These are phyloP conservation scores for Scomber scombrus DNA, from an alignment of 2,113 vertebrate genomes.

Conservation along the genomic window DNA sequence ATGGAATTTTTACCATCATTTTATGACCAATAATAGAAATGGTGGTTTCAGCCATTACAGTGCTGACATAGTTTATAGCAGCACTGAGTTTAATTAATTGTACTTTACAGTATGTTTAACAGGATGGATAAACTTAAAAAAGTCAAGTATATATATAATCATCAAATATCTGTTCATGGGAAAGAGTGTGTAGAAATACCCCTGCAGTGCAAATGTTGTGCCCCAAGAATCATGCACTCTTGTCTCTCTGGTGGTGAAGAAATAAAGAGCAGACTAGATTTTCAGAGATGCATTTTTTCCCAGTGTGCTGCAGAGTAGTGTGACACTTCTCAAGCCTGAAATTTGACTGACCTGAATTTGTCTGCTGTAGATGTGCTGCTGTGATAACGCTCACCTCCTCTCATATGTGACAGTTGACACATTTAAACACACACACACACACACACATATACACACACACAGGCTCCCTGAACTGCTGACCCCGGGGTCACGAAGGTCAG, in stretches of 20 bases:
- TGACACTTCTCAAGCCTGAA: not conserved
- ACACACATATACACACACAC: not conserved
- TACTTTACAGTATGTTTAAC: too few species aligned
- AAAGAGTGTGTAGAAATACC: not conserved
- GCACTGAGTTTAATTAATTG: too few species aligned
- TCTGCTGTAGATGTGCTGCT: not conserved
- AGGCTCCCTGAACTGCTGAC: slow-evolving; percentile 42
- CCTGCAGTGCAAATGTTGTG: not conserved
- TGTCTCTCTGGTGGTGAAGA: not conserved
- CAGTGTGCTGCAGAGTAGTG: not conserved
- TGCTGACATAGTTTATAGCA: too few species aligned
- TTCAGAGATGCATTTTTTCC: not conserved
- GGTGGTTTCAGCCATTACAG: too few species aligned
- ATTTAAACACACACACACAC: too few species aligned
- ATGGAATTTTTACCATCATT: too few species aligned
- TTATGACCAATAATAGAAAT: too few species aligned
- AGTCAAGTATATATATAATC: too few species aligned
- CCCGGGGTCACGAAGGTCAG: slow-evolving; percentile 42
- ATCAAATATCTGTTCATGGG: not conserved
- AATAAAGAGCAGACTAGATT: not conserved
- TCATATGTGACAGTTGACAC: slow-evolving; percentile 14
- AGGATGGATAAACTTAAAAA: too few species aligned
- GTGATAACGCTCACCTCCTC: not conserved
- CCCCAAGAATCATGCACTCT: not conserved
- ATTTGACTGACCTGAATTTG: slow-evolving; percentile 10